A percentile compares a stretch with the other conserved stretches of the same genome.
Conservation (phyloP, 2,888 invertebrate species). For the Formica aserva region DNA sequence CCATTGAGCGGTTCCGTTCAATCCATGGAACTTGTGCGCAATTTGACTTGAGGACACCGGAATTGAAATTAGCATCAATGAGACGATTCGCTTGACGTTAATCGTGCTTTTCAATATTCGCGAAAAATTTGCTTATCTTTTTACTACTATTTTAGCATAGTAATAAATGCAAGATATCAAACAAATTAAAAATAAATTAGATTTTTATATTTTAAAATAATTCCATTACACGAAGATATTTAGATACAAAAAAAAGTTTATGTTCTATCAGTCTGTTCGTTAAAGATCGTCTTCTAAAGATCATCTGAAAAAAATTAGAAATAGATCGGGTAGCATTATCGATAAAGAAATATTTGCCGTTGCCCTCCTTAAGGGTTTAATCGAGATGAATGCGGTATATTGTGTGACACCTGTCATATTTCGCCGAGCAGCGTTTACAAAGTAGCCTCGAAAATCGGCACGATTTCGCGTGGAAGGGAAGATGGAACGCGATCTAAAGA, state of each 20-base stretch:
- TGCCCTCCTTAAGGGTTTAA: constrained; percentile 6
- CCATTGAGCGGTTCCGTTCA: constrained; percentile 62
- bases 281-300: background rate
- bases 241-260: background rate
- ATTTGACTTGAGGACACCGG: constrained; percentile 55
- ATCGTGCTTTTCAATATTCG: constrained; percentile 3
- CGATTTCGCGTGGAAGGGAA: constrained; percentile 59
- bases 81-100: constrained; percentile 14
- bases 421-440: constrained; percentile 39
- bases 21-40: constrained; percentile 53
- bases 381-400: background rate
- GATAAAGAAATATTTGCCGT: constrained; percentile 3
- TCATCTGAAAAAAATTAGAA: background rate
- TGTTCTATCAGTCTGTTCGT: background rate
- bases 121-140: background rate
- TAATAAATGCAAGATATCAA: background rate
- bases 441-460: constrained; percentile 42
- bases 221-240: background rate
- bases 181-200: background rate
- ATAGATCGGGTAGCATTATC: background rate
- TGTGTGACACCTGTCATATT: constrained; percentile 44
- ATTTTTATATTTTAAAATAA: background rate
- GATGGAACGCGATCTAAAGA: constrained; percentile 62
- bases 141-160: background rate
- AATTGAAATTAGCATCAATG: constrained; percentile 46